Evolutionary conservation across 2,113 vertebrate species (phyloP).

Genomic region (Uropsilus gracilis): DNA sequence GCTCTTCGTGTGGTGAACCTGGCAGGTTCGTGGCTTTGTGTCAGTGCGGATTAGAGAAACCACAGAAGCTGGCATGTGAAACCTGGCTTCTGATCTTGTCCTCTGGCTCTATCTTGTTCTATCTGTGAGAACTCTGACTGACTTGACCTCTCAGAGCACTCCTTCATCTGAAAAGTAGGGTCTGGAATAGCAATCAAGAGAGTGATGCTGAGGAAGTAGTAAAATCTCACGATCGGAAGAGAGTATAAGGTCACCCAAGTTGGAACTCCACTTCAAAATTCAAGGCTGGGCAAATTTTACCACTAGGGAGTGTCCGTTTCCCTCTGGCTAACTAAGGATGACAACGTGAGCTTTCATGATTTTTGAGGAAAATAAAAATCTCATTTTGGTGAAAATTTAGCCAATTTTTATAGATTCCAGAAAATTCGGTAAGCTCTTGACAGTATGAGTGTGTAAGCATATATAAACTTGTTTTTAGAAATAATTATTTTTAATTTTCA

Average conservation of each 20-base stretch:
- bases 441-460: background rate
- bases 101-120: background rate
- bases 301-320: fast-evolving
- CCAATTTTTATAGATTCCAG: background rate
- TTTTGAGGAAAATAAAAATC: background rate
- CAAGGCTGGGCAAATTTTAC: no score
- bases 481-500: background rate
- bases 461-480: background rate
- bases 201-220: background rate
- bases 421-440: background rate
- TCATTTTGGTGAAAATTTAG: constrained; percentile 3
- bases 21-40: background rate
- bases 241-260: background rate
- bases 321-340: background rate
- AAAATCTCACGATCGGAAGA: background rate
- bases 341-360: background rate
- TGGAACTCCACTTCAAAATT: background rate
- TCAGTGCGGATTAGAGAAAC: background rate
- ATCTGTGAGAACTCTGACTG: background rate
- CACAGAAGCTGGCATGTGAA: fast-evolving
- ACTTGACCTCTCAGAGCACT: background rate
- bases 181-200: background rate
- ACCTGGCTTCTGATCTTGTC: background rate
- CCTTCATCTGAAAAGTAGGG: background rate
- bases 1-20: background rate